Evolutionary conservation across 2,888 invertebrate genomes (phyloP), one percentile per base, ranked within the genome.

Genomic region (Heliconius sara): DNA sequence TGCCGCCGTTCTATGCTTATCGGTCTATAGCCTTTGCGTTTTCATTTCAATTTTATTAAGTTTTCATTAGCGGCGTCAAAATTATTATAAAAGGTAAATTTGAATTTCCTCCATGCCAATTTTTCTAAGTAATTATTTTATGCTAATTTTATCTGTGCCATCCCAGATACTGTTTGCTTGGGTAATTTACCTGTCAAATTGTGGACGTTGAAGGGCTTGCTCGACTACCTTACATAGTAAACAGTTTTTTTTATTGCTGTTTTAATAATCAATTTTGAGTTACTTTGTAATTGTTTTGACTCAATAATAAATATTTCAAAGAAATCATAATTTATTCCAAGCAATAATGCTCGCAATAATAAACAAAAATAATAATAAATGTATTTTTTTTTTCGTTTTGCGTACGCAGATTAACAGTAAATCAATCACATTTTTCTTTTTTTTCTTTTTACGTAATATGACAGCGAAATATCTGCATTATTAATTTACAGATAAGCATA

Each of bases 61-160:
- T 78, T 43, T 78, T 78, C 67, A 78, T 79, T 78, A 80, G 70
- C 60, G 70, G 30, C 66, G 65, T 39, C 68, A 63, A 72, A 76
- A 80, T 80, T 78, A 68, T 80, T 82, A 71, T 79, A 52, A 65
- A 82, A 80, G 27, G 13, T 30, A 70, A 81, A 78, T 76, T 80
- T 27, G 43, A 75, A 34, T 73, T 73, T 57, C 22, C 67, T 57
- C 34, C 78, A 27, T 22, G 57, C 34, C 66, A 52, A 22, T 76
- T 76, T 76, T 86, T 86, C 84, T 86, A 87, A 88, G 90, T 90
- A 91, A 92, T 92, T 90, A 91, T 88, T 87, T 91, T 90, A 91
- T 91, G 91, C 87, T 87, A 91, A 91, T 92, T 89, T 88, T 84
- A 85, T 85, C 83, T 82, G 84, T 85, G 86, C 80, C 83, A 84